phyloP scores from a whole-genome alignment of 2,113 vertebrate species.

The Mesoclemmys tuberculata region DNA sequence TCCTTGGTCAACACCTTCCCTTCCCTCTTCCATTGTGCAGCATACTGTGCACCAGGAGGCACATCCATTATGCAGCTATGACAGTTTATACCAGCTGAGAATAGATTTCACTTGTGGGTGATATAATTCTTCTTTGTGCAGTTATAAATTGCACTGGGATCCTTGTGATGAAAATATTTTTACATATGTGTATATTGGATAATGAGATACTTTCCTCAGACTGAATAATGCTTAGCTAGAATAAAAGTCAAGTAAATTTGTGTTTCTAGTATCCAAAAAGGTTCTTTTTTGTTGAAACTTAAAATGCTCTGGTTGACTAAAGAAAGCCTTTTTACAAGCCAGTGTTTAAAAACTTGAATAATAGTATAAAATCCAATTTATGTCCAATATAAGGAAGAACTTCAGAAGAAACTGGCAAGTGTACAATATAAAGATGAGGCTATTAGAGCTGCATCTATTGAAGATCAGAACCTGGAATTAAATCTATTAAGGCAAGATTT shows the following conservation, averaged over 20 bases:
- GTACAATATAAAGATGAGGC: slow-evolving; percentile 56
- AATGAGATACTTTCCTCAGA: neutral
- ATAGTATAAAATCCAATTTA: neutral
- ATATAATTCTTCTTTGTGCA: neutral
- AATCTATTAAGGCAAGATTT: slow-evolving; percentile 82
- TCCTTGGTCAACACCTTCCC: neutral
- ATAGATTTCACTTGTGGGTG: neutral
- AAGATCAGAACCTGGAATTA: slow-evolving; percentile 68
- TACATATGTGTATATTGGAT: neutral
- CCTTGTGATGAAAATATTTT: neutral
- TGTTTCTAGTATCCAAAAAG: neutral
- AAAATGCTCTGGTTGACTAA: neutral
- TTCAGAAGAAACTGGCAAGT: slow-evolving; percentile 64
- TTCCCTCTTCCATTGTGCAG: neutral
- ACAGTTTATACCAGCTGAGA: neutral
- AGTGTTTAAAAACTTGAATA: neutral
- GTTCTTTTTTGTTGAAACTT: neutral
- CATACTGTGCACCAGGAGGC: fast-evolving
- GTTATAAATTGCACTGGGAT: neutral
- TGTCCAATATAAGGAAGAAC: slow-evolving; percentile 69
- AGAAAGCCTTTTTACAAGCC: neutral
- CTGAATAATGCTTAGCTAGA: neutral
- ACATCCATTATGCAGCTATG: neutral
- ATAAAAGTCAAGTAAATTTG: neutral
- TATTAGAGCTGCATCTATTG: slow-evolving; percentile 36